These are phyloP conservation scores for Ptychobarbus kaznakovi DNA, from an alignment of 2,797 vertebrate genomes.

Conservation along the genomic window DNA sequence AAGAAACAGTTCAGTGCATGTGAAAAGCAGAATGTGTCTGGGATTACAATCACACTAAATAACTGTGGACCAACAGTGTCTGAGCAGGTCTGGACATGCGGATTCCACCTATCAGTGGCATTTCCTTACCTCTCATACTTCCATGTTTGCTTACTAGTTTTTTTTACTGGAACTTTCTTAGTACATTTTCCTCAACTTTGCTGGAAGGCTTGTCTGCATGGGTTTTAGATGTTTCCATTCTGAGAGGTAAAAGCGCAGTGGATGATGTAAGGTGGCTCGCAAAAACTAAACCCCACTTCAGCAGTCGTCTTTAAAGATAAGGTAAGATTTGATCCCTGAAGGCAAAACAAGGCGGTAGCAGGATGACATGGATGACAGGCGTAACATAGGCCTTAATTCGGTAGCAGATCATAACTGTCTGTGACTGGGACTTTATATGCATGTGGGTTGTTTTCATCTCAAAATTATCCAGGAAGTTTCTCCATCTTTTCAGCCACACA, in stretches of 20 bases:
- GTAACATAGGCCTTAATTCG: neutral
- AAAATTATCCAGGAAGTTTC: slow-evolving; percentile 13
- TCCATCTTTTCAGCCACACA: neutral
- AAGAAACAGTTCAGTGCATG: slow-evolving; percentile 39
- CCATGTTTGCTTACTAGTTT: neutral
- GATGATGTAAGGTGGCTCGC: slow-evolving; percentile 2
- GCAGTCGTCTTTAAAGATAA: slow-evolving; percentile 22
- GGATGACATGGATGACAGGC: slow-evolving; percentile 12
- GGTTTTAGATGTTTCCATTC: neutral
- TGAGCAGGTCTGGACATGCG: slow-evolving; percentile 73
- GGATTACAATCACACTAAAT: slow-evolving; percentile 55
- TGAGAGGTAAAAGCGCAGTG: neutral
- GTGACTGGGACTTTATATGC: neutral
- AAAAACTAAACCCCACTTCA: slow-evolving; percentile 10
- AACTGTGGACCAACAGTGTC: slow-evolving; percentile 68
- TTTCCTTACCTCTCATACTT: slow-evolving; percentile 34
- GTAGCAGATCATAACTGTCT: slow-evolving; percentile 12
- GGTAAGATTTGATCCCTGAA: slow-evolving; percentile 30
- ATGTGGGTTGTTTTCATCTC: neutral
- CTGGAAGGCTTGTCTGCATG: slow-evolving; percentile 39
- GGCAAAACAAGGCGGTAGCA: neutral
- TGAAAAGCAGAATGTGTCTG: slow-evolving; percentile 29
- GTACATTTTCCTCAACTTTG: slow-evolving; percentile 19
- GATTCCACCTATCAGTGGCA: slow-evolving; percentile 64
- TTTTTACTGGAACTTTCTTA: slow-evolving; percentile 26